These are phyloP conservation scores for Drosophila atroscutellata DNA, from an alignment of 2,888 invertebrate species.

Conservation along the genomic window DNA sequence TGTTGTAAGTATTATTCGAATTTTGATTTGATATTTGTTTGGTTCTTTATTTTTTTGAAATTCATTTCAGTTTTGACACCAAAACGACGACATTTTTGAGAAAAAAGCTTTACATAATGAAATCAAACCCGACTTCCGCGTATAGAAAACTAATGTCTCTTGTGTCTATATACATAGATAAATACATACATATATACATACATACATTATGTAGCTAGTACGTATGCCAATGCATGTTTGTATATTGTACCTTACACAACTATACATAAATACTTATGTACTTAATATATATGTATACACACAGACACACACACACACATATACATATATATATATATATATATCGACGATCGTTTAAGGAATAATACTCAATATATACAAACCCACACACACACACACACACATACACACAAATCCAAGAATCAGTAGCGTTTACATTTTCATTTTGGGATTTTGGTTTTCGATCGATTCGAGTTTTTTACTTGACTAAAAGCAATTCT, in stretches of 20 bases:
- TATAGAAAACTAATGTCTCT: conserved; percentile 49
- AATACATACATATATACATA: conserved; percentile 15
- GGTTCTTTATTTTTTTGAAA: conserved; percentile 2
- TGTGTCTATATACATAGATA: conserved; percentile 39
- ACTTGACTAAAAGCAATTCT: conserved; percentile 2
- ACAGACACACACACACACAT: conserved; percentile 1
- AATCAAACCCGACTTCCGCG: conserved; percentile 55
- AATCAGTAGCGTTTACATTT: conserved; percentile 10
- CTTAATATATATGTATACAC: conserved; percentile 30
- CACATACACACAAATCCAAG: conserved; percentile 8
- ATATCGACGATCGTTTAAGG: conserved; percentile 45
- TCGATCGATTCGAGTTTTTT: conserved; percentile 11
- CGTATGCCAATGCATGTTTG: conserved; percentile 55
- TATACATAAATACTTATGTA: conserved; percentile 28
- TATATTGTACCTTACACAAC: conserved; percentile 53
- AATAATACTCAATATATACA: conserved; percentile 32
- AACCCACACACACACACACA: conserved; percentile 7
- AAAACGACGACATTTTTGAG: conserved; percentile 44
- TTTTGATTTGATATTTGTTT: conserved; percentile 21
- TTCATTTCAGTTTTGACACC: conserved; percentile 25
- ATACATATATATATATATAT: conserved; percentile 35
- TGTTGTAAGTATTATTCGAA: conserved; percentile 22
- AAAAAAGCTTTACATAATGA: conserved; percentile 51
- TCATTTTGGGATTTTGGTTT: neutral
- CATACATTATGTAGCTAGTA: conserved; percentile 35